phyloP scores from a whole-genome alignment of 1,140 invertebrate species.

The Panonychus citri region DNA sequence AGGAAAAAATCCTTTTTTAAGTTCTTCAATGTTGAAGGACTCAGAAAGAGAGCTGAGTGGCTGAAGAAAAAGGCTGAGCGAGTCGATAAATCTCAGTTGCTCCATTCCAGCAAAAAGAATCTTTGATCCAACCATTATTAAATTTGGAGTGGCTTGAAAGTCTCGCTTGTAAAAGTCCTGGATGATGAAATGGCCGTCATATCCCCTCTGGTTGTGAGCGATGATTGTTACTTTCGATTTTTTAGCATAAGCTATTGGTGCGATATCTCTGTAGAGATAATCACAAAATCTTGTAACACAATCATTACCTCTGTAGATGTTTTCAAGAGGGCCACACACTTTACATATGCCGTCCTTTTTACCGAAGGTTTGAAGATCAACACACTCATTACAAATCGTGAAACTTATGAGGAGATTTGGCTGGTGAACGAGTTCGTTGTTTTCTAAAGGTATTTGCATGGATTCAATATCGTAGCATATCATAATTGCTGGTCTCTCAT shows the following conservation, averaged over 20 bases:
- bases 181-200: background rate
- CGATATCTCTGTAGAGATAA: background rate
- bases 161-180: background rate
- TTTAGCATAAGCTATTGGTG: background rate
- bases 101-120: background rate
- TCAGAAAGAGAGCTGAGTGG: background rate
- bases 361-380: background rate
- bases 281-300: conserved; percentile 1
- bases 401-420: background rate
- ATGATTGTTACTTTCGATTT: background rate
- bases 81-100: background rate
- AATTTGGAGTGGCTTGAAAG: background rate
- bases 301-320: background rate
- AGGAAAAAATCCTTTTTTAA: conserved; percentile 2
- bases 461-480: background rate
- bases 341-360: background rate
- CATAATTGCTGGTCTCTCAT: background rate
- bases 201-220: background rate
- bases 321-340: background rate
- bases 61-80: background rate
- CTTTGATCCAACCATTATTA: background rate
- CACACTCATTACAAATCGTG: background rate
- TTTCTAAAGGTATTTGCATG: background rate
- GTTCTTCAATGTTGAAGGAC: background rate
- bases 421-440: background rate